A percentile compares a stretch with the other conserved stretches of the same genome.
Evolutionary conservation across 2,797 vertebrate genomes (phyloP).

Genomic region (Emydoidea blandingii): DNA sequence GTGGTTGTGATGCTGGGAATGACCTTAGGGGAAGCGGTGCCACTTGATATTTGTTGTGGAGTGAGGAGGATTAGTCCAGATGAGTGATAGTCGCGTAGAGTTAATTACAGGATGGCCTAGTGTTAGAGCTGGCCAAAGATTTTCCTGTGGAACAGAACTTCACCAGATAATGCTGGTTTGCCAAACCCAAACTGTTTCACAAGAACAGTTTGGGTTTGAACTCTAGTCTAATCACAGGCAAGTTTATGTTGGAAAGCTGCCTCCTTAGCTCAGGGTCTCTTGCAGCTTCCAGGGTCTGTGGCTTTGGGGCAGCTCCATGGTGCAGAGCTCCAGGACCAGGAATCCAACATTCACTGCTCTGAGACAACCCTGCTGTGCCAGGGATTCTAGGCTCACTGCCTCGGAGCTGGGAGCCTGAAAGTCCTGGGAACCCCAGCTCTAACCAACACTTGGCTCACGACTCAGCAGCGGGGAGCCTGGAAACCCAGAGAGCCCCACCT

Average conservation of each 20-base stretch:
- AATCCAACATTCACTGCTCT: neutral
- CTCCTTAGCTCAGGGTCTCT: neutral
- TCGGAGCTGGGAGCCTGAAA: neutral
- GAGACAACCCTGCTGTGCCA: neutral
- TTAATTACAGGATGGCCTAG: fast-evolving
- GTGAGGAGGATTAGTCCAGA: constrained; percentile 53
- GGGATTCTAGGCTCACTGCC: neutral
- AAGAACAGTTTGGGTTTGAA: neutral
- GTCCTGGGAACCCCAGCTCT: neutral
- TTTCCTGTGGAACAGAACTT: neutral
- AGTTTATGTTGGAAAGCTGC: neutral
- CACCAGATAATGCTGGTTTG: neutral
- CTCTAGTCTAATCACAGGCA: neutral
- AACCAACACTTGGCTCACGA: neutral
- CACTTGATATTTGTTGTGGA: constrained; percentile 51
- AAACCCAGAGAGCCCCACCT: neutral
- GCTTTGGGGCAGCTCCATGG: too few species aligned
- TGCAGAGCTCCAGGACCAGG: neutral
- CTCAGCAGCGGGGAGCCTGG: neutral
- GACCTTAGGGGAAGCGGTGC: neutral
- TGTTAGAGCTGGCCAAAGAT: neutral
- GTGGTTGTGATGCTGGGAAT: constrained; percentile 62
- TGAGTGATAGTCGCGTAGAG: fast-evolving
- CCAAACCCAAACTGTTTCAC: neutral
- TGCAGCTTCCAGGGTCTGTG: neutral